phyloP scores from a whole-genome alignment of 2,113 vertebrate species.

The Nycticorax nycticorax region DNA sequence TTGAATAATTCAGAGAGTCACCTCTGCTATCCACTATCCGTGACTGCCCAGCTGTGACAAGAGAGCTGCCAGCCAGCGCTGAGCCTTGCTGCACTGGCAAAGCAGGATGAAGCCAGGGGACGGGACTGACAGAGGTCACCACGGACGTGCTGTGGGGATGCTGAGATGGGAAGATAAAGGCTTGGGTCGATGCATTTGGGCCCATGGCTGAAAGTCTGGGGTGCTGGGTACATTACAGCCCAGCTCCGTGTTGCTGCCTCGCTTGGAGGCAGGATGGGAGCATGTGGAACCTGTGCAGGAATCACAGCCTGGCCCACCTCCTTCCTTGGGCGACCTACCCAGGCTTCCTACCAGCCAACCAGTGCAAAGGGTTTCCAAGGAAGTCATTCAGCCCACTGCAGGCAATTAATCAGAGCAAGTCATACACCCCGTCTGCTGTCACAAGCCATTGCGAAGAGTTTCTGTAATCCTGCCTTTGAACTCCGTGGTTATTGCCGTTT shows the following conservation, averaged over 20 bases:
- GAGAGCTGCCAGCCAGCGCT: not conserved
- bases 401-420: not conserved
- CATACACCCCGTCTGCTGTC: not conserved
- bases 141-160: rapidly evolving
- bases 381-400: not conserved
- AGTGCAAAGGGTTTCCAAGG: not conserved
- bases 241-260: not conserved
- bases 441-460: conserved; percentile 6
- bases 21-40: not conserved
- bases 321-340: not conserved
- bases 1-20: not conserved
- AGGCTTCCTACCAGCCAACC: not conserved
- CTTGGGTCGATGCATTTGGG: not conserved
- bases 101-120: not conserved
- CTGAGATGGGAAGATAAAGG: not conserved
- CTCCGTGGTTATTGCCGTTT: conserved; percentile 39
- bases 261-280: not conserved
- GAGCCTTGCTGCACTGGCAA: rapidly evolving
- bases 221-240: rapidly evolving
- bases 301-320: not conserved
- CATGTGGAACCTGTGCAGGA: not conserved
- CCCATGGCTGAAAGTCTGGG: not conserved
- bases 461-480: conserved; percentile 64
- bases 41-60: not conserved
- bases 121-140: not conserved